Base-by-base conservation (phyloP, 2,888 invertebrate genomes). In the Campoplex nolae region DNA sequence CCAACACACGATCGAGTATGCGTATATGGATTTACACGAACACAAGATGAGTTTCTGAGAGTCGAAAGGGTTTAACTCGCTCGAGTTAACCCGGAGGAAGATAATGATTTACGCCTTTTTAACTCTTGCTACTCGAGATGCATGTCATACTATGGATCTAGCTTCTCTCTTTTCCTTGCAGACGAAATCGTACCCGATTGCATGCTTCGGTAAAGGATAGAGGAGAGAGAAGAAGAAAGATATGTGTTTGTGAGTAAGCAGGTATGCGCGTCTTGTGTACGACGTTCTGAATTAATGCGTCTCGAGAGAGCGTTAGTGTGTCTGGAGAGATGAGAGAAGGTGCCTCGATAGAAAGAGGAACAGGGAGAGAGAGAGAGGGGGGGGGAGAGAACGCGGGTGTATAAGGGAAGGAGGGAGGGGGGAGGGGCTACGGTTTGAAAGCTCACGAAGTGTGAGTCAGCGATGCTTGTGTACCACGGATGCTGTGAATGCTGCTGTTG, bases 201-300 rank as follows among this genome's bases (percentile, higher is more conserved):
- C 35, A 28, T 48, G 62, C 71, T 1, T 54, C 23, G 23, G 8
- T 35, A 23, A 42, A 62, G 51, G n/a, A 54, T 11, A 45, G 9
- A 35, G 58, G 58, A 67, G 38, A 13, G 58, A 45, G 75, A 70
- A 65, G 23, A 35, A 77, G 62, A 65, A 68, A 58, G 76, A 48
- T 6, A 38, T 3, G 70, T 76, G 62, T 76, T 58, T 62, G 70
- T 71, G 76, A 71, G 58, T 65, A 45, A 28, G 18, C 65, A 78
- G 80, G 80, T 84, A 70, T 54, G 75, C 48, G 35, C 58, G 68
- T 71, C 81, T 70, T 42, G 74, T 78, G 38, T 84, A 84, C 78
- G 75, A 56, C 56, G 82, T 65, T 70, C 78, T 84, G 84, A 87
- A 87, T 87, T 87, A 87, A 87, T 84, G 87, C 79, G 87, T 84